phyloP scores from a whole-genome alignment of 2,888 invertebrate genomes.

The Cheilosia vernalis region DNA sequence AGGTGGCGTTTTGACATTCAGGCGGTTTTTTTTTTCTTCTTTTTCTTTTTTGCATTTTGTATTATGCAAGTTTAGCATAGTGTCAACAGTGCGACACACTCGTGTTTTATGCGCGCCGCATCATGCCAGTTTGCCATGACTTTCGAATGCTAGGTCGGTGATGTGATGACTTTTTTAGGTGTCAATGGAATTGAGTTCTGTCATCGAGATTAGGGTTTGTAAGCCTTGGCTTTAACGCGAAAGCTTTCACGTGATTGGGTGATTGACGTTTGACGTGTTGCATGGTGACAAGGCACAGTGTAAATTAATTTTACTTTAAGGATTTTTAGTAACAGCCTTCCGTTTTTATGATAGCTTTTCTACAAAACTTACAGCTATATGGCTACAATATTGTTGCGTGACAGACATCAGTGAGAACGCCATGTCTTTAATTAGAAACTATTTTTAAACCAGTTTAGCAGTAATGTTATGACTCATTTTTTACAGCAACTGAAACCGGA shows the following conservation, averaged over 20 bases:
- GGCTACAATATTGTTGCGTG: too few species aligned
- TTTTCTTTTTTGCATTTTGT: constrained; percentile 30
- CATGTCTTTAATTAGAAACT: too few species aligned
- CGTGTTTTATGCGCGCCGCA: constrained; percentile 38
- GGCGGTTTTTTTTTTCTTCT: constrained; percentile 23
- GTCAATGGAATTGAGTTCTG: not conserved
- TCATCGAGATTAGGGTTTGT: constrained; percentile 3
- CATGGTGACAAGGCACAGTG: not conserved
- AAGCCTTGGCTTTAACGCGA: not conserved
- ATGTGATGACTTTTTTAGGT: not conserved
- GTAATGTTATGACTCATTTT: too few species aligned
- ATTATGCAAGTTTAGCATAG: constrained; percentile 13
- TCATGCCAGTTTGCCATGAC: constrained; percentile 62
- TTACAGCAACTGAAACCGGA: too few species aligned
- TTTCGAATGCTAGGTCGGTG: constrained; percentile 37
- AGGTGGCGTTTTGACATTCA: constrained; percentile 54
- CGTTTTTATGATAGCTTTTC: too few species aligned
- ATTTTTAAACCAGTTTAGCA: too few species aligned
- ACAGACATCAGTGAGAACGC: too few species aligned
- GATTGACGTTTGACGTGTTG: not conserved
- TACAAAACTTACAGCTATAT: too few species aligned
- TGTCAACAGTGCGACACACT: constrained; percentile 23
- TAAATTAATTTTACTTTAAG: too few species aligned
- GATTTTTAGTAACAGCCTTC: too few species aligned
- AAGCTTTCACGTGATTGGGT: not conserved